Evolutionary conservation across 2,113 vertebrate species (phyloP).

Genomic region (Urocitellus parryii): DNA sequence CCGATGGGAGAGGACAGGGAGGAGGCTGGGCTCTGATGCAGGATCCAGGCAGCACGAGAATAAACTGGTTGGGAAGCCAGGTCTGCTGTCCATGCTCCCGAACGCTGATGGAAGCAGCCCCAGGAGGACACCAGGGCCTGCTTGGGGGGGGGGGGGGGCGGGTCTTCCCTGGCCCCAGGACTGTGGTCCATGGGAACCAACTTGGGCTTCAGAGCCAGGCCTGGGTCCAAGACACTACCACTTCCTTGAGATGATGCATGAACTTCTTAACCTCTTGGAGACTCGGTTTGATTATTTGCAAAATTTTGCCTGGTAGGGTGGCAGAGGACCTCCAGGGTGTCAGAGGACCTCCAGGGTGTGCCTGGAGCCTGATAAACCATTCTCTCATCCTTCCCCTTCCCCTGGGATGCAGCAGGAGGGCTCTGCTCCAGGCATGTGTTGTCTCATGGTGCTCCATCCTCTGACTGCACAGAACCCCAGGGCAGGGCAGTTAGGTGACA

Average conservation of each 20-base stretch:
- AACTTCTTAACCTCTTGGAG: background rate
- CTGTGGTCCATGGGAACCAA: accelerated
- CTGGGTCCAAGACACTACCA: background rate
- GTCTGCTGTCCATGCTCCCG: accelerated
- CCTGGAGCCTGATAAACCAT: background rate
- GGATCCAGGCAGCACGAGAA: conserved; percentile 38
- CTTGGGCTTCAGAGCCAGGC: background rate
- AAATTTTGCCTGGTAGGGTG: background rate
- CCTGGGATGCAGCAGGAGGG: background rate
- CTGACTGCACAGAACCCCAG: background rate
- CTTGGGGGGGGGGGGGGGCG: accelerated
- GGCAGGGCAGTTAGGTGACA: background rate
- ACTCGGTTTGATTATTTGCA: background rate
- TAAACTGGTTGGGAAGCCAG: conserved; percentile 49
- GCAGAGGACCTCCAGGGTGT: too few species aligned
- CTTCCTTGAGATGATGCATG: background rate
- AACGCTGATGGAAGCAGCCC: background rate
- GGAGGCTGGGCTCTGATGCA: background rate
- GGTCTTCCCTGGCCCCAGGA: accelerated
- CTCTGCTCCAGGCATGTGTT: background rate
- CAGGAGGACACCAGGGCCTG: background rate
- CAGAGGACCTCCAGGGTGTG: too few species aligned
- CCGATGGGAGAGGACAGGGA: background rate
- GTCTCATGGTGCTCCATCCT: background rate
- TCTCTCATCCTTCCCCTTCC: background rate